Percentiles rank a stretch among this genome's conserved stretches.
Conservation (phyloP, 2,888 invertebrate species). For the Eremobia ochroleuca region DNA sequence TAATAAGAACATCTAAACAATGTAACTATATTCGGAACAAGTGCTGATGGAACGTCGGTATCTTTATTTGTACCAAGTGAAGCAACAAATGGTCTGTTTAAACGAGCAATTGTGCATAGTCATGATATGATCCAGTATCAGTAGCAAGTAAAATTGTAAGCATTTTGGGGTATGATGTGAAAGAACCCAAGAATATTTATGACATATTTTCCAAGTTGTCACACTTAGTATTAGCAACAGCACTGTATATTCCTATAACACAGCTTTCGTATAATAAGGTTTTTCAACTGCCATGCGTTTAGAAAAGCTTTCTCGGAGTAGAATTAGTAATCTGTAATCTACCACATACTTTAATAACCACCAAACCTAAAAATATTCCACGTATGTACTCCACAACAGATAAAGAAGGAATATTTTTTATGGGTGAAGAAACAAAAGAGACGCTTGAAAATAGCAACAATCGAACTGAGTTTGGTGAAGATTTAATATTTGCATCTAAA, state of each 20-base stretch:
- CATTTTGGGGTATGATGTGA: conserved; percentile 76
- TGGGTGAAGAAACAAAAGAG: conserved; percentile 66
- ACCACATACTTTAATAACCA: conserved; percentile 79
- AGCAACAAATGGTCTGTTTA: conserved; percentile 80
- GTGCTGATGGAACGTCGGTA: conserved; percentile 82
- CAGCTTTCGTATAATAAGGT: conserved; percentile 73
- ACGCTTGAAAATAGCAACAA: conserved; percentile 73
- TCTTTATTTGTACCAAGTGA: conserved; percentile 80
- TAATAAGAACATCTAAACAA: conserved; percentile 84
- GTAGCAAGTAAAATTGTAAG: conserved; percentile 80
- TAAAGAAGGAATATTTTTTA: conserved; percentile 79
- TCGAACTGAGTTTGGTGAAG: conserved; percentile 80
- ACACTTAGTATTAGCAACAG: conserved; percentile 72
- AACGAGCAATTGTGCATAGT: conserved; percentile 84
- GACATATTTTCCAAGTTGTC: conserved; percentile 77
- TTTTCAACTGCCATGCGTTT: conserved; percentile 79
- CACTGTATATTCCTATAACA: conserved; percentile 75
- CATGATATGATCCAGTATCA: conserved; percentile 82
- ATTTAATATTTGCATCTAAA: conserved; percentile 79
- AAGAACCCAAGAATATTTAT: conserved; percentile 81
- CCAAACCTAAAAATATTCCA: conserved; percentile 75
- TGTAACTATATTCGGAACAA: conserved; percentile 85
- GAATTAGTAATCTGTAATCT: conserved; percentile 81
- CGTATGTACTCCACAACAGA: conserved; percentile 81
- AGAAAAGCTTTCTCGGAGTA: conserved; percentile 76